These are phyloP conservation scores for Luperina testacea DNA, from an alignment of 2,888 invertebrate genomes.

Conservation along the genomic window DNA sequence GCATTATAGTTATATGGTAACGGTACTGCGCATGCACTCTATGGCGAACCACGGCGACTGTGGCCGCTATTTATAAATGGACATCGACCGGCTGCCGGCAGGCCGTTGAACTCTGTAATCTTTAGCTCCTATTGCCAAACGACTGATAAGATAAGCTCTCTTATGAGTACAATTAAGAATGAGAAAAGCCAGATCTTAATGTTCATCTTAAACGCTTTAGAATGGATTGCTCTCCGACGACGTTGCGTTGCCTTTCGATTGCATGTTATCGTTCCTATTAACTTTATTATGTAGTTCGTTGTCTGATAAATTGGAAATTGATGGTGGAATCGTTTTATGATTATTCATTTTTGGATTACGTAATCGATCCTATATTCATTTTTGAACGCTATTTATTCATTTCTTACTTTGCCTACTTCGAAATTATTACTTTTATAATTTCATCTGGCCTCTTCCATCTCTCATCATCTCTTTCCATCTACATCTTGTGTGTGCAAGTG, in stretches of 20 bases:
- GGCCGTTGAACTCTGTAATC: conserved; percentile 79
- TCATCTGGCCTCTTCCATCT: not conserved
- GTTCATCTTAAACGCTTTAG: conserved; percentile 43
- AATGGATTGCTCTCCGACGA: conserved; percentile 15
- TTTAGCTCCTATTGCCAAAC: conserved; percentile 72
- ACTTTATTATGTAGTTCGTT: conserved; percentile 34
- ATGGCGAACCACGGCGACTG: conserved; percentile 72
- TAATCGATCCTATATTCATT: conserved; percentile 4
- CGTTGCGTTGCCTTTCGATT: conserved; percentile 41
- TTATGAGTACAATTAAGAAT: conserved; percentile 49
- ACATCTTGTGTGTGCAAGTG: not conserved
- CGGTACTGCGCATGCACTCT: conserved; percentile 74
- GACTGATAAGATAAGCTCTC: conserved; percentile 77
- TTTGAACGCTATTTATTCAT: not conserved
- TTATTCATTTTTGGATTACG: conserved; percentile 11
- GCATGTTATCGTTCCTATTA: conserved; percentile 51
- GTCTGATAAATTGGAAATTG: conserved; percentile 49
- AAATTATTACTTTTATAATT: not conserved
- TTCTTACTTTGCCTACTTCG: not conserved
- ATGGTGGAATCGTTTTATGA: conserved; percentile 46
- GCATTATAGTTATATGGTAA: conserved; percentile 68
- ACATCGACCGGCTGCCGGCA: conserved; percentile 76
- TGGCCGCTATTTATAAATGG: conserved; percentile 82
- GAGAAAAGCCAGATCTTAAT: conserved; percentile 55
- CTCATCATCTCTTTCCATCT: too few relatives aligned